Evolutionary conservation across 2,888 invertebrate genomes (phyloP).

Genomic region (Teleogryllus oceanicus): DNA sequence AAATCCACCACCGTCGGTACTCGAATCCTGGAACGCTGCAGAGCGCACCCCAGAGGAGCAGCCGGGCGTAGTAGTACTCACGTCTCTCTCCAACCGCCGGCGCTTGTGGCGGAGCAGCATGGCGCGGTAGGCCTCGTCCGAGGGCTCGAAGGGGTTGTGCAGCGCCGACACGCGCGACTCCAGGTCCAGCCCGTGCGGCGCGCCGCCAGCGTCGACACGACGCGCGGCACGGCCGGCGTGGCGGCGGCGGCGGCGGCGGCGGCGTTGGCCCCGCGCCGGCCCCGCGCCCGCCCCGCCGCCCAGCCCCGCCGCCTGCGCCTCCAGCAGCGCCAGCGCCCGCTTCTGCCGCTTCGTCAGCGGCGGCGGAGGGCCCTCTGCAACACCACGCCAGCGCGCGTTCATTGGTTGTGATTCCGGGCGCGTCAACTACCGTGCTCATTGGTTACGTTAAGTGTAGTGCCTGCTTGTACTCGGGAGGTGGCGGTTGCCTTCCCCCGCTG

Average conservation of each 20-base stretch:
- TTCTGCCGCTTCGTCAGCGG: constrained; percentile 58
- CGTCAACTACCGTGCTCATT: too few species aligned
- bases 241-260: too few species aligned
- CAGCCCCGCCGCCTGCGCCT: constrained; percentile 36
- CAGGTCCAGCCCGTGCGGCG: constrained; percentile 47
- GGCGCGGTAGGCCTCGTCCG: constrained; percentile 64
- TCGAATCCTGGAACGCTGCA: too few species aligned
- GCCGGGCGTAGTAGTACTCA: constrained; percentile 44
- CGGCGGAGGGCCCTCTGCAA: constrained; percentile 57
- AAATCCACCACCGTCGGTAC: too few species aligned
- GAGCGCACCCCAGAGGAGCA: too few species aligned
- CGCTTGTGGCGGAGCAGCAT: constrained; percentile 69
- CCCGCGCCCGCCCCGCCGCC: constrained; percentile 58
- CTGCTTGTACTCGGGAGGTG: too few species aligned
- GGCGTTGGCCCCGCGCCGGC: constrained; percentile 51
- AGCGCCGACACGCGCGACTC: constrained; percentile 47
- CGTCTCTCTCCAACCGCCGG: constrained; percentile 66
- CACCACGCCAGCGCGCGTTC: not conserved
- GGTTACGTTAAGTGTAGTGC: too few species aligned
- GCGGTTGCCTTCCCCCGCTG: too few species aligned
- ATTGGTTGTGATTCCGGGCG: not conserved
- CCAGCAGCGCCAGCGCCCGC: constrained; percentile 47
- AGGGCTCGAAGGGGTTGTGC: constrained; percentile 50
- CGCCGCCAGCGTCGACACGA: constrained; percentile 50
- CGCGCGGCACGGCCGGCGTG: constrained; percentile 32